Evolutionary conservation across 2,113 vertebrate genomes (phyloP).

Genomic region (Nycticryphes semicollaris): DNA sequence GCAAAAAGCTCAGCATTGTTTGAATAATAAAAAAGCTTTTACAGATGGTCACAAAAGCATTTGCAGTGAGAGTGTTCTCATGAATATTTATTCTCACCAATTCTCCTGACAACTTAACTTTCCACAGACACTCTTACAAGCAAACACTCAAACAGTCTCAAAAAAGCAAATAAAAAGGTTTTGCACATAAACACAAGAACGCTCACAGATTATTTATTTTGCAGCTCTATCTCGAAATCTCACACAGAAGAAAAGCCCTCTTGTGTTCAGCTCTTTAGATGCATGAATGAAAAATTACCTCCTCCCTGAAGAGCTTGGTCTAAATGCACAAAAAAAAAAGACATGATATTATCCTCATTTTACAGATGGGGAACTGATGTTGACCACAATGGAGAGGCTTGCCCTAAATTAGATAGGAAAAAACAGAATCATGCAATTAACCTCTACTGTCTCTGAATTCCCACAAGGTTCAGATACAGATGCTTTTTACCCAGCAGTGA

Average conservation of each 20-base stretch:
- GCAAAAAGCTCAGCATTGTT: slow-evolving; percentile 37
- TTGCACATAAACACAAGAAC: slow-evolving; percentile 2
- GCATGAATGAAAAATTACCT: not conserved
- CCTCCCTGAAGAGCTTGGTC: not conserved
- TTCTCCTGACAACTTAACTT: slow-evolving; percentile 49
- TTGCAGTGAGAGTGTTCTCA: not conserved
- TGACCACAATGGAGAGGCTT: not conserved
- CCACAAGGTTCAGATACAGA: not conserved
- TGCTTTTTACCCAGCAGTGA: not conserved
- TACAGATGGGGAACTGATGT: not conserved
- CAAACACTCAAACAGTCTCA: slow-evolving; percentile 4
- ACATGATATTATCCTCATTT: not conserved
- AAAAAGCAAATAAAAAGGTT: slow-evolving; percentile 30
- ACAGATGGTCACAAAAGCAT: slow-evolving; percentile 22
- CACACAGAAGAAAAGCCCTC: slow-evolving; percentile 31
- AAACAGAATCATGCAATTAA: not conserved
- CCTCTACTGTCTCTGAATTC: not conserved
- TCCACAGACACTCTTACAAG: not conserved
- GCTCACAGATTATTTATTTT: not conserved
- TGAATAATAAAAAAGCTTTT: slow-evolving; percentile 61
- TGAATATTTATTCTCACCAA: slow-evolving; percentile 58
- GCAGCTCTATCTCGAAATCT: not conserved
- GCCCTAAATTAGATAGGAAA: not conserved
- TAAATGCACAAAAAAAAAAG: not conserved
- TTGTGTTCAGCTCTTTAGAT: slow-evolving; percentile 5